Evolutionary conservation across 2,113 vertebrate genomes (phyloP).

Genomic region (Herpetotheres cachinnans): DNA sequence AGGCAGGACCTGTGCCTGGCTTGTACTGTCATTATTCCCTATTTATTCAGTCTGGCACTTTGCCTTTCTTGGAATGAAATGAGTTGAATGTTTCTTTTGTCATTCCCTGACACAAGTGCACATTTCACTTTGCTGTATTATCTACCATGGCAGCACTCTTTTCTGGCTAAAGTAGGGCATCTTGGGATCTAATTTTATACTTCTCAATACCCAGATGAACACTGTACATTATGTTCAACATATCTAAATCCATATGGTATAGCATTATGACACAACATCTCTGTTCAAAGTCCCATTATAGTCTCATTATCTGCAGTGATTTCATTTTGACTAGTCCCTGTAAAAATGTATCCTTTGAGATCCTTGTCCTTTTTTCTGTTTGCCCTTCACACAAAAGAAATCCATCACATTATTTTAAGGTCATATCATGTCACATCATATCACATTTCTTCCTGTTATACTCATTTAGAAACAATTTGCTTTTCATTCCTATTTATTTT

Average conservation of each 20-base stretch:
- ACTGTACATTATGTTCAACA: neutral
- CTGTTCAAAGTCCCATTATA: constrained; percentile 5
- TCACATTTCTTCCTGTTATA: neutral
- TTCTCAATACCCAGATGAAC: neutral
- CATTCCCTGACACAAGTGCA: neutral
- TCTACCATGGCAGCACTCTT: neutral
- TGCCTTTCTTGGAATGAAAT: neutral
- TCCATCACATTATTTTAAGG: neutral
- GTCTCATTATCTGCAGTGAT: constrained; percentile 31
- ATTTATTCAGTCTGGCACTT: neutral
- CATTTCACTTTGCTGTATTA: neutral
- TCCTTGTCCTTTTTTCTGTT: neutral
- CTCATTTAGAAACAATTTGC: neutral
- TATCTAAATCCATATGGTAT: neutral
- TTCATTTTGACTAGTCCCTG: neutral
- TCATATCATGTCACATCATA: neutral
- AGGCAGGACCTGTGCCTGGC: neutral
- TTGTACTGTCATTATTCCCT: neutral
- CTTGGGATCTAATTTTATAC: constrained; percentile 13
- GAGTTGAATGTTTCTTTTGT: neutral
- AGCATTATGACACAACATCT: neutral
- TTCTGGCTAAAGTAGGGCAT: neutral
- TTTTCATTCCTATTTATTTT: neutral
- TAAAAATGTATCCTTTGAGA: neutral
- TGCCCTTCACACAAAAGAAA: neutral